Evolutionary conservation across 2,797 vertebrate species (phyloP).

Genomic region (Crossoptilon crossoptilon): DNA sequence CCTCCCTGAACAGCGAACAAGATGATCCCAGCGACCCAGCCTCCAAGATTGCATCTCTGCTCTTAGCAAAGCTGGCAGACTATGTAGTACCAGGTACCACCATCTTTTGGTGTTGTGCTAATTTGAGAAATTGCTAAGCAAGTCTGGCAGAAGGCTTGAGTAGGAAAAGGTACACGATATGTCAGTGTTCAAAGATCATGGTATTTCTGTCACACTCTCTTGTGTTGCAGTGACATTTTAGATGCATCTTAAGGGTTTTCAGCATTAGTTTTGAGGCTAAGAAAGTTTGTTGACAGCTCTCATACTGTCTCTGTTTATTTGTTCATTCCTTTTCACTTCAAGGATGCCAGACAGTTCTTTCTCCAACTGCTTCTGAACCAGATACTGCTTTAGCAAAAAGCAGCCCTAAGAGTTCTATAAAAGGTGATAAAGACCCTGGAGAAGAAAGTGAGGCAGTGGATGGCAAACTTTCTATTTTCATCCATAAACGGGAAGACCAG

Average conservation of each 20-base stretch:
- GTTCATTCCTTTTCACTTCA: slow-evolving; percentile 31
- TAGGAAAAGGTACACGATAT: neutral
- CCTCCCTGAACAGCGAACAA: slow-evolving; percentile 92
- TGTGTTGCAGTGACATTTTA: neutral
- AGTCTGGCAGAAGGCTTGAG: neutral
- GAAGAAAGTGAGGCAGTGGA: slow-evolving; percentile 98
- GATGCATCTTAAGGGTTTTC: neutral
- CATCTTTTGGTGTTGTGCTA: neutral
- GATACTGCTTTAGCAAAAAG: slow-evolving; percentile 89
- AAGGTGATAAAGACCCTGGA: slow-evolving; percentile 91
- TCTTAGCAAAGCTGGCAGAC: slow-evolving; percentile 95
- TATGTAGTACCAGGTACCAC: slow-evolving; percentile 95
- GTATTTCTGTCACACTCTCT: neutral
- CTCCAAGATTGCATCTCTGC: slow-evolving; percentile 94
- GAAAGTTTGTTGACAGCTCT: neutral
- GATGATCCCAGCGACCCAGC: slow-evolving; percentile 96
- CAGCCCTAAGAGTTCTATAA: slow-evolving; percentile 93
- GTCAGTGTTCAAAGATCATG: neutral
- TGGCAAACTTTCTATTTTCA: slow-evolving; percentile 98
- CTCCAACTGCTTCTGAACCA: slow-evolving; percentile 95
- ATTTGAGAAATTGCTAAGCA: neutral
- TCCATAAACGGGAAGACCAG: slow-evolving; percentile 98
- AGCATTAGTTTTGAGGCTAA: neutral
- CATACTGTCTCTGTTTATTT: neutral
- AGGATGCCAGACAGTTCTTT: slow-evolving; percentile 98